phyloP scores from a whole-genome alignment of 2,113 vertebrate genomes.

The Lipotes vexillifer region DNA sequence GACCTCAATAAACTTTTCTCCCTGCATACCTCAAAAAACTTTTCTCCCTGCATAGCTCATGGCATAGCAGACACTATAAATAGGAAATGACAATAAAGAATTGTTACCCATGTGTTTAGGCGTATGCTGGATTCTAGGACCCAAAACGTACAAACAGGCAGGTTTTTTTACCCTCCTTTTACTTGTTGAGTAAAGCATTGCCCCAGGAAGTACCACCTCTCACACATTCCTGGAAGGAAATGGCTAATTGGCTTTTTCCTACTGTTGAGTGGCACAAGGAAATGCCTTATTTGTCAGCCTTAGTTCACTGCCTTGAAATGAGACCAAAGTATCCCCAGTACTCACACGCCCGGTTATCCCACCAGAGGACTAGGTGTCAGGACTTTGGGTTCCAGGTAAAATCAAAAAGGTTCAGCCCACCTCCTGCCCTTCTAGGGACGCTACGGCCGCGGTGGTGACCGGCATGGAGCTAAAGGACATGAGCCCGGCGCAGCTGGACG shows the following conservation, averaged over 20 bases:
- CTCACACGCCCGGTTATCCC: background rate
- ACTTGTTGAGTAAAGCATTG: background rate
- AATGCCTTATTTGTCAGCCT: background rate
- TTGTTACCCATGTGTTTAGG: background rate
- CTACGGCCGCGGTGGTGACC: constrained; percentile 82
- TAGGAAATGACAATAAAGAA: background rate
- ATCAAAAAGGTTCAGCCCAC: background rate
- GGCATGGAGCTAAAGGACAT: constrained; percentile 86
- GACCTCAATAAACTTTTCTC: background rate
- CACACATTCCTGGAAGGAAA: background rate
- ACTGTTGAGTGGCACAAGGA: background rate
- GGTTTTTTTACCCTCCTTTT: background rate
- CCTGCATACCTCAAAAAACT: background rate
- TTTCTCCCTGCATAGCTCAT: background rate
- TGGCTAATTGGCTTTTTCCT: background rate
- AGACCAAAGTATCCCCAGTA: background rate
- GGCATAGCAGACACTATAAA: background rate
- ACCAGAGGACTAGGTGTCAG: background rate
- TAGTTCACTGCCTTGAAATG: background rate
- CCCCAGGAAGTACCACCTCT: background rate
- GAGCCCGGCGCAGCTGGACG: constrained; percentile 79
- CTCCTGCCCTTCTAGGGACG: constrained; percentile 72
- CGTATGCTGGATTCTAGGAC: background rate
- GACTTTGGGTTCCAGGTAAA: background rate
- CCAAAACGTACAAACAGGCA: background rate